Conservation (phyloP, 2,113 vertebrate genomes). For the Beaufortia kweichowensis region DNA sequence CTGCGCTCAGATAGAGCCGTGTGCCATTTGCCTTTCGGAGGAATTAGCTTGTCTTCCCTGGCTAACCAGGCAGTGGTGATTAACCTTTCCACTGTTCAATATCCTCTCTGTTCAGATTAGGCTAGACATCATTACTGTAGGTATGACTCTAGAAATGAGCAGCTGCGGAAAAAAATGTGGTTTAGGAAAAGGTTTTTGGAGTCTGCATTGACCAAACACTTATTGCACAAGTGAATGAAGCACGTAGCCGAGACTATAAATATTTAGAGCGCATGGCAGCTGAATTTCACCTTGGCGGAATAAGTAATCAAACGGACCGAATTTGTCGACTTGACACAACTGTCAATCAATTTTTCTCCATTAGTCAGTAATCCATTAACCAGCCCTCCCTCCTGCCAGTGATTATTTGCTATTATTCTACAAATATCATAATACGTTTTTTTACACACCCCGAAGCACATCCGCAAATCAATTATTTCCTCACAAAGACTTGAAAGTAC, state of each 20-base stretch:
- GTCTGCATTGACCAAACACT: not conserved
- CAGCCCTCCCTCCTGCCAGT: constrained; percentile 79
- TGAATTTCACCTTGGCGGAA: constrained; percentile 67
- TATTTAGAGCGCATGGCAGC: constrained; percentile 20
- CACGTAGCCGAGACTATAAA: constrained; percentile 23
- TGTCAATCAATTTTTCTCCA: constrained; percentile 89
- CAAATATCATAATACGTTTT: constrained; percentile 91
- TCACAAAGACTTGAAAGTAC: constrained; percentile 97
- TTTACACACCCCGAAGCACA: constrained; percentile 84
- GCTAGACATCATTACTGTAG: constrained; percentile 52
- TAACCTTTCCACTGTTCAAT: constrained; percentile 96
- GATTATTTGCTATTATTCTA: constrained; percentile 81
- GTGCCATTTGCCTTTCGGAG: constrained; percentile 93
- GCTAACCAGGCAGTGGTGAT: constrained; percentile 94
- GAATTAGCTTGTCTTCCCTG: constrained; percentile 94
- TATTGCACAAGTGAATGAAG: not conserved
- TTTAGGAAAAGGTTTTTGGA: not conserved
- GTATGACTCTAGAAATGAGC: constrained; percentile 52
- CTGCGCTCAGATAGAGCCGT: constrained; percentile 88
- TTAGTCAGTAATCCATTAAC: constrained; percentile 93
- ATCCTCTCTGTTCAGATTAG: constrained; percentile 91
- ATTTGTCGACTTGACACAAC: constrained; percentile 72
- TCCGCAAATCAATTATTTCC: constrained; percentile 94
- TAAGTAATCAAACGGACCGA: constrained; percentile 80
- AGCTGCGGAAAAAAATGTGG: not conserved